Conservation (phyloP, 2,797 vertebrate species). For the Xiphophorus birchmanni region DNA sequence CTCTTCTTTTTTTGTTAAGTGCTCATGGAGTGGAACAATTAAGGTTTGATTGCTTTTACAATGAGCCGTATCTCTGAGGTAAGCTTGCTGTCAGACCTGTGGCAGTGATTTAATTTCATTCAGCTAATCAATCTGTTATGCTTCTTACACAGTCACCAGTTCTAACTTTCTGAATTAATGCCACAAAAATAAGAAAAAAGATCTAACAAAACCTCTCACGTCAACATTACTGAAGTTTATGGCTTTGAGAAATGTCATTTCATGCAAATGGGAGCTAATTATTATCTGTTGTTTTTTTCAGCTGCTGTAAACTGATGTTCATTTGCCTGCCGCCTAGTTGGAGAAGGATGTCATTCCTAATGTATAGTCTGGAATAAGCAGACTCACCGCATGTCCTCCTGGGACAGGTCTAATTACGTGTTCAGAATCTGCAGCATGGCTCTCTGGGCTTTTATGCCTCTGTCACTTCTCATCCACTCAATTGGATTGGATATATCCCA, state of each 20-base stretch:
- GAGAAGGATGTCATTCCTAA: constrained; percentile 74
- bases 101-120: constrained; percentile 80
- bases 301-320: constrained; percentile 49
- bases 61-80: constrained; percentile 78
- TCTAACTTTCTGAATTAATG: constrained; percentile 31
- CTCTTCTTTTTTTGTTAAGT: constrained; percentile 67
- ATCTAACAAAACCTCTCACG: constrained; percentile 29
- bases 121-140: constrained; percentile 79
- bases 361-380: constrained; percentile 75
- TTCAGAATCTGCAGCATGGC: constrained; percentile 78
- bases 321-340: constrained; percentile 51
- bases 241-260: constrained; percentile 38
- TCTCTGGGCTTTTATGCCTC: constrained; percentile 79
- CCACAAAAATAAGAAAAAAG: constrained; percentile 25
- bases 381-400: constrained; percentile 71
- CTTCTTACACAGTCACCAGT: constrained; percentile 55
- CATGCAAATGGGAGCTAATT: constrained; percentile 56
- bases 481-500: constrained; percentile 80
- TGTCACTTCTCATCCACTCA: constrained; percentile 82
- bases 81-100: constrained; percentile 78
- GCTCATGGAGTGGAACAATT: constrained; percentile 83
- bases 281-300: constrained; percentile 21
- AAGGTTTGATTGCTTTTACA: constrained; percentile 83
- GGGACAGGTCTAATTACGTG: constrained; percentile 81
- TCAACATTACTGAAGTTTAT: constrained; percentile 37